Conservation (phyloP, 2,888 invertebrate species). For the Cosmia trapezina region DNA sequence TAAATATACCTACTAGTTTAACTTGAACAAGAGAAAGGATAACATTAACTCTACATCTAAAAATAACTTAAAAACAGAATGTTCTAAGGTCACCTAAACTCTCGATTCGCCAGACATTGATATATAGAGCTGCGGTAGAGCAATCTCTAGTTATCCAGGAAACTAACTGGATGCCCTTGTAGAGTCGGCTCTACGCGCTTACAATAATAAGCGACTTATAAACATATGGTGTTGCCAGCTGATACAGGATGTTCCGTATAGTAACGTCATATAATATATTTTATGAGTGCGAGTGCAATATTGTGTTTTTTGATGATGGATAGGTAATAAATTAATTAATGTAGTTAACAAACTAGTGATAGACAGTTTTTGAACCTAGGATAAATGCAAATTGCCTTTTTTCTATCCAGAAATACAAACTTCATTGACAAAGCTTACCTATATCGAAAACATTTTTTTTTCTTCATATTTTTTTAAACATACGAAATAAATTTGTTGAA, state of each 20-base stretch:
- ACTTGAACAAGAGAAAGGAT: slow-evolving; percentile 32
- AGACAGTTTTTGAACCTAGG: not conserved
- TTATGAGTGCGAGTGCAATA: not conserved
- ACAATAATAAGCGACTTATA: slow-evolving; percentile 65
- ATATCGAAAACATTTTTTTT: not conserved
- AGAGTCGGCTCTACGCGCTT: slow-evolving; percentile 63
- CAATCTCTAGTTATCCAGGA: slow-evolving; percentile 81
- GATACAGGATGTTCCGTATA: slow-evolving; percentile 57
- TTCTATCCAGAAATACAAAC: not conserved
- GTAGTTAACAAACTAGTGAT: too few relatives aligned
- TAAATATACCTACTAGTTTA: too few relatives aligned
- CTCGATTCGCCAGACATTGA: slow-evolving; percentile 55
- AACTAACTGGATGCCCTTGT: slow-evolving; percentile 86
- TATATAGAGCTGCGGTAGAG: slow-evolving; percentile 69
- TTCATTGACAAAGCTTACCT: not conserved
- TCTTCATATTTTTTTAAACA: not conserved
- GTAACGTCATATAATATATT: slow-evolving; percentile 24
- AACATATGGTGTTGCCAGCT: slow-evolving; percentile 63
- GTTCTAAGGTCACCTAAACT: slow-evolving; percentile 60
- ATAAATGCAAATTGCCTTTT: not conserved
- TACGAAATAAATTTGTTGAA: not conserved
- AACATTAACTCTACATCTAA: slow-evolving; percentile 31
- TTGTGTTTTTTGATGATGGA: not conserved
- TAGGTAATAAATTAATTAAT: too few relatives aligned
- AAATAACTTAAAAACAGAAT: slow-evolving; percentile 41